Percentiles rank a stretch among this genome's conserved stretches.
Conservation (phyloP, 2,888 invertebrate genomes). For the Dioctria linearis region DNA sequence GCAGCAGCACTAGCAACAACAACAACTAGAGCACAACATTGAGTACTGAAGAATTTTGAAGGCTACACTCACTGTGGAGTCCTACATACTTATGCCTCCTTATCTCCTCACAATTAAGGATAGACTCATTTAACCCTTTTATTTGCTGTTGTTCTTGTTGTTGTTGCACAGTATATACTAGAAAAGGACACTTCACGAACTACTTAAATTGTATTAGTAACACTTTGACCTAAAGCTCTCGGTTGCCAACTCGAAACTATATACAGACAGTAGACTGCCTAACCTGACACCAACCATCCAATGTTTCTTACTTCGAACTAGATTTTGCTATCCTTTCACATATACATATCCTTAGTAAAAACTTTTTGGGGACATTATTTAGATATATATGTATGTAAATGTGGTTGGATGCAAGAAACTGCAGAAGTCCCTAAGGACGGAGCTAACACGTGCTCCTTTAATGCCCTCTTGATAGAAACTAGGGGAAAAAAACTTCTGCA, state of each 20-base stretch:
- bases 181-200: conserved; percentile 34
- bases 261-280: neutral
- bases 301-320: neutral
- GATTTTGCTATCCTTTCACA: neutral
- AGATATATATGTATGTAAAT: too few species aligned
- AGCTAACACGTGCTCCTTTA: conserved; percentile 46
- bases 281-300: too few species aligned
- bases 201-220: conserved; percentile 19
- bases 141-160: conserved; percentile 12
- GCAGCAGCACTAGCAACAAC: conserved; percentile 23
- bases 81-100: neutral
- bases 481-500: conserved; percentile 37
- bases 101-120: neutral
- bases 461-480: conserved; percentile 47
- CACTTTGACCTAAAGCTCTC: conserved; percentile 41
- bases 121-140: conserved; percentile 31
- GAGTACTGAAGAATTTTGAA: conserved; percentile 37
- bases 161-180: neutral
- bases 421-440: conserved; percentile 49
- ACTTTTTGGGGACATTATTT: neutral
- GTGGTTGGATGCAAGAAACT: conserved; percentile 22
- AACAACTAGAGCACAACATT: conserved; percentile 42
- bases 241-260: conserved; percentile 15
- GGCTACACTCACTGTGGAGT: conserved; percentile 27
- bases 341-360: neutral